These are phyloP conservation scores for Melanargia galathea DNA, from an alignment of 2,888 invertebrate genomes.

Conservation along the genomic window DNA sequence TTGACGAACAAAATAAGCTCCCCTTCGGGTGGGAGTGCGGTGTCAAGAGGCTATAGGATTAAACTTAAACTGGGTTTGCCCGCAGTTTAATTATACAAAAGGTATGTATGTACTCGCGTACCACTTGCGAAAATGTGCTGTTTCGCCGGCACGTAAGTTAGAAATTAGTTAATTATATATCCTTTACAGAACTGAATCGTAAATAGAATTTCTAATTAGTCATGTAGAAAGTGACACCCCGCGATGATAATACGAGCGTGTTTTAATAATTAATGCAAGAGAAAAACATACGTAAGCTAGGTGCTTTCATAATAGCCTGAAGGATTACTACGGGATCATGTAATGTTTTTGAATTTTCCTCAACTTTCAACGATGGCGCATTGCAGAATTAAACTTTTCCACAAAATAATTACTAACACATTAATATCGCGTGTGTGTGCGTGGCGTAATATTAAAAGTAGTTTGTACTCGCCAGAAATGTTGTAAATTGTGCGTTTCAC, in stretches of 20 bases:
- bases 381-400: constrained; percentile 62
- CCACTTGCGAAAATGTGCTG: constrained; percentile 64
- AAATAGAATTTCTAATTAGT: constrained; percentile 72
- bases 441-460: constrained; percentile 50
- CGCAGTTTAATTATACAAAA: constrained; percentile 81
- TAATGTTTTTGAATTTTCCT: constrained; percentile 54
- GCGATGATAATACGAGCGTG: constrained; percentile 38
- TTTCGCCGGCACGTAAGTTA: constrained; percentile 65
- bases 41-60: constrained; percentile 82
- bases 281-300: constrained; percentile 37
- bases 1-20: constrained; percentile 81
- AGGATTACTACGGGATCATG: constrained; percentile 45
- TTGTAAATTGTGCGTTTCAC: constrained; percentile 61
- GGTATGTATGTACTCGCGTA: constrained; percentile 71
- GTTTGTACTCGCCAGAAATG: constrained; percentile 53
- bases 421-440: constrained; percentile 47
- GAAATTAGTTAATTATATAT: constrained; percentile 76
- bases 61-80: constrained; percentile 80
- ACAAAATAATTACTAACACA: constrained; percentile 55
- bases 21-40: constrained; percentile 71
- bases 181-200: constrained; percentile 62
- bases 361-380: constrained; percentile 59
- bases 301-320: constrained; percentile 38
- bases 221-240: constrained; percentile 54
- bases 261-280: constrained; percentile 39